Evolutionary conservation across 2,888 invertebrate species (phyloP).

Genomic region (Panzeria rudis): DNA sequence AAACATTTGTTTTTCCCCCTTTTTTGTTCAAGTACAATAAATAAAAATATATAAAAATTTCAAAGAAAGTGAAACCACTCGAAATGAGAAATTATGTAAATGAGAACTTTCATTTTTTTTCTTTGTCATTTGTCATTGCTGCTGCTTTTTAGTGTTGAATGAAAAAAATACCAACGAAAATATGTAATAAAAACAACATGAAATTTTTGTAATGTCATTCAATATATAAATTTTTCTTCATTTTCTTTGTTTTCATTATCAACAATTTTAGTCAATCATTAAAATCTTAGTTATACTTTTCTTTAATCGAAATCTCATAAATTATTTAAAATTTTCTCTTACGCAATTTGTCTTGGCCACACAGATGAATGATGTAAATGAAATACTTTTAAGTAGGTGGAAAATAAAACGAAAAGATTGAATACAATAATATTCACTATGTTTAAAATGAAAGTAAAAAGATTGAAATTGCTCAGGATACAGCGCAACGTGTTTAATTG

Average conservation of each 20-base stretch:
- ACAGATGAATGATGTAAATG: not conserved
- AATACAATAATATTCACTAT: not conserved
- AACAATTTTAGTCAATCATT: not conserved
- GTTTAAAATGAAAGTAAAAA: not conserved
- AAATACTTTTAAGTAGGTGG: not conserved
- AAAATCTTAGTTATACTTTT: not conserved
- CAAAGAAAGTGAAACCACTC: conserved; percentile 74
- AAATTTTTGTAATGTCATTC: conserved; percentile 31
- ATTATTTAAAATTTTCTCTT: conserved; percentile 38
- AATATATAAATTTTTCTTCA: not conserved
- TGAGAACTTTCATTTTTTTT: conserved; percentile 80
- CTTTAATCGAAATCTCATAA: conserved; percentile 35
- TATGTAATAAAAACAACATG: conserved; percentile 36
- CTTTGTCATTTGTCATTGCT: conserved; percentile 9
- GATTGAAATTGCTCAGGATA: not conserved
- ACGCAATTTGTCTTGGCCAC: not conserved
- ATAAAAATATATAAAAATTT: conserved; percentile 29
- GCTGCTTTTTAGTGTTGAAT: not conserved
- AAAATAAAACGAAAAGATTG: not conserved
- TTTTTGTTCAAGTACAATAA: conserved; percentile 46
- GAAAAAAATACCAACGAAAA: not conserved
- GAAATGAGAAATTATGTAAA: conserved; percentile 72
- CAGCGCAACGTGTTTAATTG: not conserved
- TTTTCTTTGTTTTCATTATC: not conserved
- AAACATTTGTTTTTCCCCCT: conserved; percentile 13